A percentile compares a stretch with the other conserved stretches of the same genome.
These are phyloP conservation scores for Margarornis squamiger DNA, from an alignment of 2,797 vertebrate species.

Conservation along the genomic window DNA sequence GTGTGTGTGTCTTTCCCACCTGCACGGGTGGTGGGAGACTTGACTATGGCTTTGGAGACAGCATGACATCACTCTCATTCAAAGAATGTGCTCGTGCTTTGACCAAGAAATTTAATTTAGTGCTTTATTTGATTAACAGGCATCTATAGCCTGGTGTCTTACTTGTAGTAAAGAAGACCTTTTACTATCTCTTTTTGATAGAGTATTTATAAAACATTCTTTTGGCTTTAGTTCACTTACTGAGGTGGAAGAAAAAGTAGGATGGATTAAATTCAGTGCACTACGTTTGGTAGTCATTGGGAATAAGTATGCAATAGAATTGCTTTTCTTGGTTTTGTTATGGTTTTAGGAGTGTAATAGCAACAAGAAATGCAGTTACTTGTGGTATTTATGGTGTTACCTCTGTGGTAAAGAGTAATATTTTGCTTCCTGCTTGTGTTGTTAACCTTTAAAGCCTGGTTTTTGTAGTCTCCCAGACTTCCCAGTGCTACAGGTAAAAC, in stretches of 20 bases:
- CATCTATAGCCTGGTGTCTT: background rate
- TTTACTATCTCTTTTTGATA: background rate
- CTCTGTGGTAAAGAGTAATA: background rate
- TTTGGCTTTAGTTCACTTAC: background rate
- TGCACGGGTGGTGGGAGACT: background rate
- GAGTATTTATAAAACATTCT: background rate
- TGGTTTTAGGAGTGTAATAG: background rate
- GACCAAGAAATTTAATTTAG: background rate
- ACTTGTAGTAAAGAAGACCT: background rate
- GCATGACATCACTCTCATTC: background rate
- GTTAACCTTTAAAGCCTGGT: background rate
- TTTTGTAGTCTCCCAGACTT: background rate
- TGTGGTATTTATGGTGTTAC: conserved; percentile 15
- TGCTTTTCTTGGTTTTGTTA: background rate
- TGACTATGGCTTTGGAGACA: background rate
- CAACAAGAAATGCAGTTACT: background rate
- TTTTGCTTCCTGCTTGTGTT: background rate
- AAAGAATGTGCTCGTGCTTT: background rate
- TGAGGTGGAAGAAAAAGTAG: background rate
- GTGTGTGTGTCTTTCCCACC: background rate
- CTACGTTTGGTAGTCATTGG: background rate
- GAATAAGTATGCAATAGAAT: background rate
- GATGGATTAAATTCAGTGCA: background rate
- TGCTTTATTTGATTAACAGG: background rate
- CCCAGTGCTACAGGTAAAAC: background rate